Percentiles rank a stretch among this genome's conserved stretches.
phyloP scores from a whole-genome alignment of 1,140 invertebrate species.

The Hesperophylax magnus region DNA sequence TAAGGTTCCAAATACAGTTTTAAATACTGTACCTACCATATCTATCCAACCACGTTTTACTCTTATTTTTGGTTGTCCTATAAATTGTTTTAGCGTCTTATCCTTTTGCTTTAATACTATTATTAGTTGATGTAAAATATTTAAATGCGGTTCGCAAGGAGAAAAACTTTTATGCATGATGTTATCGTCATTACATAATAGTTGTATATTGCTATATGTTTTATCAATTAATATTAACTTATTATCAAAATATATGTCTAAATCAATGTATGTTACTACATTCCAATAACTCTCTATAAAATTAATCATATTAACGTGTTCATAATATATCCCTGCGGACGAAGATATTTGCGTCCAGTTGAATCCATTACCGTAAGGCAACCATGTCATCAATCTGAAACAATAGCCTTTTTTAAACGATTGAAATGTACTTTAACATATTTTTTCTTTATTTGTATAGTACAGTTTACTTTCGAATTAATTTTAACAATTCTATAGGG shows the following conservation, averaged over 20 bases:
- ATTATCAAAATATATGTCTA: constrained; percentile 9
- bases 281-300: constrained; percentile 1
- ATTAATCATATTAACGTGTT: neutral
- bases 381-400: neutral
- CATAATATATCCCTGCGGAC: neutral
- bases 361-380: neutral
- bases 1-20: constrained; percentile 16
- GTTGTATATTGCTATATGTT: neutral
- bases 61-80: neutral
- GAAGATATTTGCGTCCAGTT: neutral
- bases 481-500: neutral
- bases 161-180: constrained; percentile 1
- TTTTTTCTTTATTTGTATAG: neutral
- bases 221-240: neutral
- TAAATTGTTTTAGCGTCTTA: neutral
- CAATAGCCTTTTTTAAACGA: neutral
- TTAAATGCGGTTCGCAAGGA: neutral
- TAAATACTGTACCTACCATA: neutral
- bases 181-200: neutral
- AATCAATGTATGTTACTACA: no score
- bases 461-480: neutral
- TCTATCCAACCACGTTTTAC: neutral
- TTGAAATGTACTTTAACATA: neutral
- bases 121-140: neutral
- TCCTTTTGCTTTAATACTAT: neutral